Conservation (phyloP, 2,888 invertebrate genomes). For the Sinopyrophorus schimmeli region DNA sequence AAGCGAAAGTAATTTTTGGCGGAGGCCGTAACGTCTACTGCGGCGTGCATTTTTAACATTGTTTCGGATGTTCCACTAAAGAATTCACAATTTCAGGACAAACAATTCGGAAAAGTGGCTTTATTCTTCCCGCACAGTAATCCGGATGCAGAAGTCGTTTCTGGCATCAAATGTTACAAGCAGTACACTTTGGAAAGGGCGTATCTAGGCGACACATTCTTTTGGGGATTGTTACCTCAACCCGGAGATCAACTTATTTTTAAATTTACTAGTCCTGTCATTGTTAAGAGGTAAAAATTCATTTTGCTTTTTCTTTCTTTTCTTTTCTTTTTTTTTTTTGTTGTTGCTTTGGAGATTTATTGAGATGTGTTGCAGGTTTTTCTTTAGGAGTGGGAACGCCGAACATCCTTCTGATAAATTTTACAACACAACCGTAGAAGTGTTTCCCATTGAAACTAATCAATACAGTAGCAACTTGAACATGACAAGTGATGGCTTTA, state of each 20-base stretch:
- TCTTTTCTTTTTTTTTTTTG: neutral
- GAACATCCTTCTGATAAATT: slow-evolving; percentile 89
- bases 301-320: too few species aligned
- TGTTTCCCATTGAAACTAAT: slow-evolving; percentile 61
- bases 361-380: slow-evolving; percentile 65
- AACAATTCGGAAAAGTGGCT: slow-evolving; percentile 82
- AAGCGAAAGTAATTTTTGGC: slow-evolving; percentile 9
- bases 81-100: slow-evolving; percentile 63
- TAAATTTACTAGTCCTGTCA: slow-evolving; percentile 73
- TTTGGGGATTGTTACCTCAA: slow-evolving; percentile 88
- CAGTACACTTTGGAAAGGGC: slow-evolving; percentile 78
- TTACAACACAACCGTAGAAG: slow-evolving; percentile 83
- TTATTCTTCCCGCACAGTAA: slow-evolving; percentile 80
- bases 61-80: slow-evolving; percentile 4
- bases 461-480: slow-evolving; percentile 60
- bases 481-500: slow-evolving; percentile 68
- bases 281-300: slow-evolving; percentile 70
- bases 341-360: neutral
- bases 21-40: slow-evolving; percentile 8
- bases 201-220: slow-evolving; percentile 84
- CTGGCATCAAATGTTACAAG: slow-evolving; percentile 78
- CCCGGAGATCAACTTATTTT: slow-evolving; percentile 80
- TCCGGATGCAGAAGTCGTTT: slow-evolving; percentile 69
- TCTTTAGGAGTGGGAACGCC: slow-evolving; percentile 85
- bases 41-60: slow-evolving; percentile 13